Evolutionary conservation across 2,113 vertebrate genomes (phyloP), one percentile per base, ranked within the genome.

Genomic region (Mionectes macconnelli): DNA sequence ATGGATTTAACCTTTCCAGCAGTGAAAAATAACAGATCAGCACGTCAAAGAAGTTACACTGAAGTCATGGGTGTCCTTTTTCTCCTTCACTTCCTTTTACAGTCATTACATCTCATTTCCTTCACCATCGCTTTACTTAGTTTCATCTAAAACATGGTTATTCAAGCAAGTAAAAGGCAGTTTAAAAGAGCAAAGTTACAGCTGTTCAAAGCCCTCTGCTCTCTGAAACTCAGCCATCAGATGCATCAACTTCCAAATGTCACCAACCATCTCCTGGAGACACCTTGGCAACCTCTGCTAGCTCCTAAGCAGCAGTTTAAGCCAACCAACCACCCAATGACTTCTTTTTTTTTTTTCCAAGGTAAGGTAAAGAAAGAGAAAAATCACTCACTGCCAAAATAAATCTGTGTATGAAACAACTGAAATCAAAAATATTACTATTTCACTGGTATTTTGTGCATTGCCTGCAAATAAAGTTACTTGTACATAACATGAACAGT

Each of bases 1-100:
- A 96, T 93, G 85, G 90, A 74, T 92, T 96, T 92, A 90, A 96
- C 94, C 92, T 96, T 92, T 92, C 35, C n/a, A 70, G 59, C 72
- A 68, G 50, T 56, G 83, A 86, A 69, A 89, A 94, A 75, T 18
- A 92, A 75, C 56, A 75, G 60, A 90, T 60, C 60, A 57, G 80
- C 79, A 15, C 10, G 60, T 77, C 94, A 88, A 63, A 91, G 90
- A 73, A 90, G 92, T 88, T 92, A 77, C 59, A 18, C 79, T 9
- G 2, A 72, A 95, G 52, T 60, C 68, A 27, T 3, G 24, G 15
- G 13, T 23, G 13, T 77, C 87, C 79, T 87, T 47, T 95, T 95
- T 92, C 93, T 80, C 93, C 94, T 96, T 81, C 87, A 21, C 20
- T 90, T 92, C 57, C 86, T 89, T 95, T 92, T 85, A 53, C 75